These are phyloP conservation scores for Tridacna crocea DNA, from an alignment of 2,888 invertebrate species.

Conservation along the genomic window DNA sequence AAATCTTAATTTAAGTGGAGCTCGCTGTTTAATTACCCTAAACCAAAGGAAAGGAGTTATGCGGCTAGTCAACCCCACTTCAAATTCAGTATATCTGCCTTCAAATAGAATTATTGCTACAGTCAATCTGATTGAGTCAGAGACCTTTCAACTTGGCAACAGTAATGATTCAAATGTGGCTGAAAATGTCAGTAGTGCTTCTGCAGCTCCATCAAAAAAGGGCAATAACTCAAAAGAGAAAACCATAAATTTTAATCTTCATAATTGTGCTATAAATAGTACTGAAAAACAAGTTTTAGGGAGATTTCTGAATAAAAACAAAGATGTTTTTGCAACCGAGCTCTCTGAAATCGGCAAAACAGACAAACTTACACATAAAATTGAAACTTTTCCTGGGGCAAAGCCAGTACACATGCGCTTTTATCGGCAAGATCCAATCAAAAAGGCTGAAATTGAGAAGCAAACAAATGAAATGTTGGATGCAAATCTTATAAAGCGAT, in stretches of 20 bases:
- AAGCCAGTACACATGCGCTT: constrained; percentile 32
- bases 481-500: constrained; percentile 43
- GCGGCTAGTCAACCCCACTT: too few relatives aligned
- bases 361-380: constrained; percentile 38
- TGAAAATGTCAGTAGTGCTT: background rate
- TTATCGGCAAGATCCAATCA: constrained; percentile 46
- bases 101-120: too few relatives aligned
- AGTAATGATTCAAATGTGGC: background rate
- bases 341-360: constrained; percentile 44
- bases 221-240: background rate
- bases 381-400: constrained; percentile 52
- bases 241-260: too few relatives aligned
- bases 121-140: background rate
- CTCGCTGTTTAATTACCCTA: background rate
- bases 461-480: constrained; percentile 53
- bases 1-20: background rate
- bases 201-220: background rate
- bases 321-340: constrained; percentile 15
- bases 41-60: background rate
- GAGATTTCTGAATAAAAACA: background rate
- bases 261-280: background rate
- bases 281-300: background rate
- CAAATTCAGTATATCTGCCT: too few relatives aligned
- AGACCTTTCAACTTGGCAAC: background rate
- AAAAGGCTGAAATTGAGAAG: constrained; percentile 45